phyloP scores from a whole-genome alignment of 2,797 vertebrate genomes.

The Leptoclinus maculatus region DNA sequence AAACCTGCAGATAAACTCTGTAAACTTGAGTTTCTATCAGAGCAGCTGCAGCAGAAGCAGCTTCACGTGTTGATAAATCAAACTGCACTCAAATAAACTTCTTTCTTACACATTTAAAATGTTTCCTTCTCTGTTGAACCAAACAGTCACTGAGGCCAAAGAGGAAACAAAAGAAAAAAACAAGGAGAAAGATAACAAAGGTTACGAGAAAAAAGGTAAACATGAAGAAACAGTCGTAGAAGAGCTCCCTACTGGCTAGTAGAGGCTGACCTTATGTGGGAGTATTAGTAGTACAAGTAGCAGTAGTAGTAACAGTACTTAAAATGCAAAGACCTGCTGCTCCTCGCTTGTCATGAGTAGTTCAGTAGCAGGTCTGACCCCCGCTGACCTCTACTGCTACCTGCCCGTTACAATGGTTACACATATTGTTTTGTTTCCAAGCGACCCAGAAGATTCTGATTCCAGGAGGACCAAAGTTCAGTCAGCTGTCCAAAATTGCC shows the following conservation, averaged over 20 bases:
- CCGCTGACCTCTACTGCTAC: background rate
- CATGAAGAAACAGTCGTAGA: background rate
- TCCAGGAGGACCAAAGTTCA: conserved; percentile 78
- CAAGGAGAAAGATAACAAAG: conserved; percentile 65
- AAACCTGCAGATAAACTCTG: background rate
- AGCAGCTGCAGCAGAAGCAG: background rate
- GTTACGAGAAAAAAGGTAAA: conserved; percentile 77
- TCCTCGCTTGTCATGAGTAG: background rate
- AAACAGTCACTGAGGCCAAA: conserved; percentile 47
- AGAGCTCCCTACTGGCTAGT: background rate
- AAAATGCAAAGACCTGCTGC: background rate
- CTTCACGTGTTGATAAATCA: background rate
- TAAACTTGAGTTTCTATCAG: background rate
- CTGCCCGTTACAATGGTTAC: conserved; percentile 34
- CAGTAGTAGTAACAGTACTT: background rate
- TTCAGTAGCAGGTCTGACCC: background rate
- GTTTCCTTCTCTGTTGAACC: conserved; percentile 15
- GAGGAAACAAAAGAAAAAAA: conserved; percentile 37
- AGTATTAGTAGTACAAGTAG: background rate
- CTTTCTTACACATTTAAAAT: background rate
- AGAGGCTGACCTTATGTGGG: background rate
- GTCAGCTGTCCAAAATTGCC: conserved; percentile 81
- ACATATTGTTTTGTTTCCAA: conserved; percentile 61
- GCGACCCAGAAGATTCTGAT: conserved; percentile 80
- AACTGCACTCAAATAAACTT: background rate